Base-by-base conservation (phyloP, 2,888 invertebrate species). In the Caenorhabditis auriculariae region DNA sequence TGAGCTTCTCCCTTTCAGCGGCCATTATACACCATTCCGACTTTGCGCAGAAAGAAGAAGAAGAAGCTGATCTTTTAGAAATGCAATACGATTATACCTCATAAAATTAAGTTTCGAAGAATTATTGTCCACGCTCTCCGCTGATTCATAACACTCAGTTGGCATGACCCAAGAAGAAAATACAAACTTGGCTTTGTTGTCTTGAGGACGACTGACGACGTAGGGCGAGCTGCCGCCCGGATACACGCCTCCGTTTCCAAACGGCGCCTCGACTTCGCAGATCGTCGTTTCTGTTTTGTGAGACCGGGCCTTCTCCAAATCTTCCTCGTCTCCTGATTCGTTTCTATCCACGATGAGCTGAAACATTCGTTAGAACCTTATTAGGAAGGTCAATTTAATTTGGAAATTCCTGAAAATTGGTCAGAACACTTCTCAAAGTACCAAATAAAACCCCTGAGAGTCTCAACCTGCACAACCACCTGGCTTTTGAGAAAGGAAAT, bases 261-360 rank as follows among this genome's bases (percentile, higher is more conserved):
- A 60, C 17, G 57, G 54, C n/a, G 56, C 51, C 23, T 65, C 65
- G 19, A 57, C 56, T 19, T 41, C 19, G 38, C 56, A 60, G 42
- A 60, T 54, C 37, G 48, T 21, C 21, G 55, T 52, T 9, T n/a
- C n/a, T n/a, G 53, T n/a, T 42, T 63, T 54, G 41, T 59, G 57
- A 32, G n/a, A n/a, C n/a, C n/a, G n/a, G n/a, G n/a, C n/a, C n/a
- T n/a, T n/a, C n/a, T n/a, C n/a, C n/a, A n/a, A 39, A 37, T 66
- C 64, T 42, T 73, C 73, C 43, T 73, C 71, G 7, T 69, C 73
- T 39, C 61, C 65, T 28, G 68, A 68, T 12, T 73, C 71, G 28
- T 53, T 46, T 2, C 70, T 59, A 44, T 67, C 67, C 17, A 73
- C 57, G 24, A 73, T 73, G 15, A 73, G 46, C 73, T 73, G 57